Conservation (phyloP, 2,797 vertebrate genomes). For the Sternotherus odoratus region DNA sequence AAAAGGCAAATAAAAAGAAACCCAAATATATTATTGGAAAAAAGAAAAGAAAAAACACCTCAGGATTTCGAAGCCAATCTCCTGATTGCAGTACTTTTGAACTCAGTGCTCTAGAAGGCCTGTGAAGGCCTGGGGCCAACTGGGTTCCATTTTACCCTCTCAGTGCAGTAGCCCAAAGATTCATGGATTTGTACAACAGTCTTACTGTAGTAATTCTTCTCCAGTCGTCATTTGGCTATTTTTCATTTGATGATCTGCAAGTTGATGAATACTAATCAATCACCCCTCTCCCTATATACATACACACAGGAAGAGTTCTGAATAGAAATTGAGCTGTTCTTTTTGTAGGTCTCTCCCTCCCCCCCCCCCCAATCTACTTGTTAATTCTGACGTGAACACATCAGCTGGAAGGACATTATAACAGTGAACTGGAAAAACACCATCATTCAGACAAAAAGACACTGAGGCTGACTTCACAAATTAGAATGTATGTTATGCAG, state of each 20-base stretch:
- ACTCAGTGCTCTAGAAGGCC: not conserved
- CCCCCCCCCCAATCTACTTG: too few species aligned
- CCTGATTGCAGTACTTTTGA: not conserved
- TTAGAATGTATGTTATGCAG: constrained; percentile 46
- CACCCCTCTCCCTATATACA: not conserved
- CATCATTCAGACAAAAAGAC: constrained; percentile 51
- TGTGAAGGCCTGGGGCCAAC: not conserved
- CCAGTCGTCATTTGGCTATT: not conserved
- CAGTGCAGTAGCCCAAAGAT: not conserved
- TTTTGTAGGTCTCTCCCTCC: too few species aligned
- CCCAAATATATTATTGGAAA: too few species aligned
- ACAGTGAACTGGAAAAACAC: not conserved
- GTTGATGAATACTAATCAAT: not conserved
- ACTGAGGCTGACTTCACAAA: constrained; percentile 31
- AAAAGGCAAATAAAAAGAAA: not conserved
- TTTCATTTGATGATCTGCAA: accelerated
- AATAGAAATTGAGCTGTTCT: not conserved
- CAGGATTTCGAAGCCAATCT: not conserved
- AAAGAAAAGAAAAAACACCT: too few species aligned
- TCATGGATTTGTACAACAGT: not conserved
- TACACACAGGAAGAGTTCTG: not conserved
- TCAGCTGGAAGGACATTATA: not conserved
- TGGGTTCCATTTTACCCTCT: not conserved
- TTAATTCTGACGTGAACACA: accelerated
- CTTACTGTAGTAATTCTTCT: not conserved